phyloP scores from a whole-genome alignment of 2,113 vertebrate genomes.

The Gobiocypris rarus region DNA sequence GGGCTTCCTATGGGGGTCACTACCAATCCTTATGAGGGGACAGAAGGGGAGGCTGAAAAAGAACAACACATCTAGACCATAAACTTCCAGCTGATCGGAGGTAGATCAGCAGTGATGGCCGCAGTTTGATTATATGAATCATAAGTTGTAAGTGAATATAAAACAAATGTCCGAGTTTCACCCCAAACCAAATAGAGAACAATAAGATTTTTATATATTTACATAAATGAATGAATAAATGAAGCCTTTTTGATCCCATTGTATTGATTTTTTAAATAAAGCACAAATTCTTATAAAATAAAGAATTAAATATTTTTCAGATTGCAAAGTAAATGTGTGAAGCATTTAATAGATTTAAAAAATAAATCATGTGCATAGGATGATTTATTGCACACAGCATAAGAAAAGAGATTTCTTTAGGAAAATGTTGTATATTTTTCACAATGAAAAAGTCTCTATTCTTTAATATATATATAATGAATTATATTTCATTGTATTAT shows the following conservation, averaged over 20 bases:
- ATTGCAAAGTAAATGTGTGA: no score
- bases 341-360: no score
- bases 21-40: slow-evolving; percentile 80
- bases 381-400: no score
- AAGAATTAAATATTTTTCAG: not conserved
- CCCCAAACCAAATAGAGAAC: not conserved
- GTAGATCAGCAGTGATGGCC: slow-evolving; percentile 1
- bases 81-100: slow-evolving; percentile 42
- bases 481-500: no score
- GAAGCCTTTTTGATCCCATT: not conserved
- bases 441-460: no score
- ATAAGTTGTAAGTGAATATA: not conserved
- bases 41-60: slow-evolving; percentile 59
- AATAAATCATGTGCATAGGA: no score
- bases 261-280: not conserved
- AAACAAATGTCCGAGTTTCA: not conserved
- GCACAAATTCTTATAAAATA: not conserved
- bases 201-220: not conserved
- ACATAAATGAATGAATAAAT: not conserved
- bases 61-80: slow-evolving; percentile 69
- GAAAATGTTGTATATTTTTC: no score
- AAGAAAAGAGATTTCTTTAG: no score
- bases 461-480: no score
- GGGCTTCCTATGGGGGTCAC: slow-evolving; percentile 89
- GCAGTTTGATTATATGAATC: slow-evolving; percentile 29